Percentiles rank a stretch among this genome's conserved stretches.
phyloP scores from a whole-genome alignment of 2,888 invertebrate species.

The Ophion ellenae region DNA sequence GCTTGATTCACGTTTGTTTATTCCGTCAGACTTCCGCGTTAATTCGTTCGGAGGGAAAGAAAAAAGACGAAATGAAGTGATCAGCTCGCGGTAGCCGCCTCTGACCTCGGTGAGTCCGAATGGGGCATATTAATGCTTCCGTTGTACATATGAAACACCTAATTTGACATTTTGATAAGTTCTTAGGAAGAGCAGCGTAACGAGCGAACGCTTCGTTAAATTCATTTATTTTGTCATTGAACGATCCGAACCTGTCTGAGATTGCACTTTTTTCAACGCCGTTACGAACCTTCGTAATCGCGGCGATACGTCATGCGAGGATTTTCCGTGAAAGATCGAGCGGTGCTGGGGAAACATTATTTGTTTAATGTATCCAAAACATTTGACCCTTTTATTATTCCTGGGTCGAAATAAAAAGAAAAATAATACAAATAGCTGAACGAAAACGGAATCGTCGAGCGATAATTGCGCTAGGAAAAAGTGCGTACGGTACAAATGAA shows the following conservation, averaged over 20 bases:
- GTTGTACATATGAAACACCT: constrained; percentile 56
- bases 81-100: constrained; percentile 25
- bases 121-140: constrained; percentile 60
- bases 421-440: neutral
- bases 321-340: neutral
- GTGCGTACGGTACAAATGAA: too few relatives aligned
- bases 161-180: constrained; percentile 58
- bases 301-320: neutral
- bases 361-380: neutral
- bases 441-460: too few relatives aligned
- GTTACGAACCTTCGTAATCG: neutral
- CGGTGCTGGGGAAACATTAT: neutral
- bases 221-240: constrained; percentile 27
- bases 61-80: constrained; percentile 29
- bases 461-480: too few relatives aligned
- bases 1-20: neutral
- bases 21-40: constrained; percentile 17
- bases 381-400: neutral
- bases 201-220: constrained; percentile 1
- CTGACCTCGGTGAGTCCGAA: constrained; percentile 45
- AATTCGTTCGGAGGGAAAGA: neutral
- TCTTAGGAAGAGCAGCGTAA: constrained; percentile 5
- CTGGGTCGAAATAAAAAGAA: neutral
- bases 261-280: neutral
- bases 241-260: neutral